These are phyloP conservation scores for Peromyscus melanophrys DNA, from an alignment of 2,797 vertebrate genomes.

Conservation along the genomic window DNA sequence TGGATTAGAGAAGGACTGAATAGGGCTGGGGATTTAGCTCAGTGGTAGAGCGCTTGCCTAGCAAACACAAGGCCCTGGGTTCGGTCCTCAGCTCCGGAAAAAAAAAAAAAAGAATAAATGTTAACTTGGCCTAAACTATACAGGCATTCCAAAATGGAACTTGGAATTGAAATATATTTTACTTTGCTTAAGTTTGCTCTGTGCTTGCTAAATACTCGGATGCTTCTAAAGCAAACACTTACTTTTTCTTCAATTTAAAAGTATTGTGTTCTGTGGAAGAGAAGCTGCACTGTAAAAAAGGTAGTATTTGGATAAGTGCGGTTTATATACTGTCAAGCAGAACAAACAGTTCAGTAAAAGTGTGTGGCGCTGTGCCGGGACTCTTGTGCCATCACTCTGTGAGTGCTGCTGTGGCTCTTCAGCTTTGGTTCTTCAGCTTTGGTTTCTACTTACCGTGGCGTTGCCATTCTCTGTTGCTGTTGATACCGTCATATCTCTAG, in stretches of 20 bases:
- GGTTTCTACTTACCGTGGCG: neutral
- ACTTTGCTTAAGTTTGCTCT: neutral
- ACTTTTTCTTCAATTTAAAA: neutral
- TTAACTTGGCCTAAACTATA: conserved; percentile 16
- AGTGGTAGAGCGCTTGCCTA: no score
- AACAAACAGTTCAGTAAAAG: neutral
- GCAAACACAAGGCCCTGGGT: no score
- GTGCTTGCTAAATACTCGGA: neutral
- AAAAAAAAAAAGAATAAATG: neutral
- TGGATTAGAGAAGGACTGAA: neutral
- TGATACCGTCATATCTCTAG: neutral
- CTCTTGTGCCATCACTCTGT: neutral
- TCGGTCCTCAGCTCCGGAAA: no score
- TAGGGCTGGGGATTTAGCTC: no score
- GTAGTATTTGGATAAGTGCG: neutral
- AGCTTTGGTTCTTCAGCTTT: neutral
- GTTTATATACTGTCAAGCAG: neutral
- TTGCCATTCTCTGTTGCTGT: neutral
- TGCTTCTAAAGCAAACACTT: neutral
- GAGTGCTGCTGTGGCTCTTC: neutral
- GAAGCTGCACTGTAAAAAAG: neutral
- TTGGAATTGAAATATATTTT: neutral
- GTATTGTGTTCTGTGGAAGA: neutral
- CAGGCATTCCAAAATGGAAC: neutral
- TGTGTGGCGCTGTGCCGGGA: neutral